A percentile compares a stretch with the other conserved stretches of the same genome.
phyloP scores from a whole-genome alignment of 2,888 invertebrate genomes.

The Mythimna impura region DNA sequence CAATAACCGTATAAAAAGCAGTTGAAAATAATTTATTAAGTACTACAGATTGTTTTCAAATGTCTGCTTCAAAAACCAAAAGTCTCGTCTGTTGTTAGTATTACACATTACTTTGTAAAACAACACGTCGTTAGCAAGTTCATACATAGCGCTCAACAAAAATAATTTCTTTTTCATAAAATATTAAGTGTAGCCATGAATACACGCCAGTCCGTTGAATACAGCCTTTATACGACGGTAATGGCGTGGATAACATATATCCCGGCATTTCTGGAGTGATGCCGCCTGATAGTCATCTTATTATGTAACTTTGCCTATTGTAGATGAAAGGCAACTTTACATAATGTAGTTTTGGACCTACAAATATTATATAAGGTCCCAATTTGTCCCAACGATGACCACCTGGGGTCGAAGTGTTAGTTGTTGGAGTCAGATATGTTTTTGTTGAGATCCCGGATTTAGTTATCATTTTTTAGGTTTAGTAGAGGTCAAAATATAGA shows the following conservation, averaged over 20 bases:
- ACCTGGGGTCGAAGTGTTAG: slow-evolving; percentile 23
- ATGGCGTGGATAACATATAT: slow-evolving; percentile 66
- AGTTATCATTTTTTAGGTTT: neutral
- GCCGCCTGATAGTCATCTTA: slow-evolving; percentile 58
- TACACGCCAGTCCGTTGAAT: slow-evolving; percentile 60
- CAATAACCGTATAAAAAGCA: slow-evolving; percentile 3
- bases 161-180: slow-evolving; percentile 59
- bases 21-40: neutral
- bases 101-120: slow-evolving; percentile 22
- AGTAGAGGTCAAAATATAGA: neutral
- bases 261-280: slow-evolving; percentile 55
- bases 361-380: slow-evolving; percentile 22
- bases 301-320: slow-evolving; percentile 55
- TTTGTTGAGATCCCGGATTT: slow-evolving; percentile 14
- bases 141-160: slow-evolving; percentile 29
- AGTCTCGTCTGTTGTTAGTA: slow-evolving; percentile 15
- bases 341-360: slow-evolving; percentile 30
- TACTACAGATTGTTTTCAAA: slow-evolving; percentile 8
- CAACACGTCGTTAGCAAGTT: slow-evolving; percentile 41
- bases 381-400: slow-evolving; percentile 39
- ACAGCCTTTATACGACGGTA: slow-evolving; percentile 66
- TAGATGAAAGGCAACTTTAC: slow-evolving; percentile 36
- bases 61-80: neutral
- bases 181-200: slow-evolving; percentile 60
- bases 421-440: slow-evolving; percentile 5